A percentile compares a stretch with the other conserved stretches of the same genome.
Conservation (phyloP, 2,888 invertebrate species). For the Andrena trimmerana region DNA sequence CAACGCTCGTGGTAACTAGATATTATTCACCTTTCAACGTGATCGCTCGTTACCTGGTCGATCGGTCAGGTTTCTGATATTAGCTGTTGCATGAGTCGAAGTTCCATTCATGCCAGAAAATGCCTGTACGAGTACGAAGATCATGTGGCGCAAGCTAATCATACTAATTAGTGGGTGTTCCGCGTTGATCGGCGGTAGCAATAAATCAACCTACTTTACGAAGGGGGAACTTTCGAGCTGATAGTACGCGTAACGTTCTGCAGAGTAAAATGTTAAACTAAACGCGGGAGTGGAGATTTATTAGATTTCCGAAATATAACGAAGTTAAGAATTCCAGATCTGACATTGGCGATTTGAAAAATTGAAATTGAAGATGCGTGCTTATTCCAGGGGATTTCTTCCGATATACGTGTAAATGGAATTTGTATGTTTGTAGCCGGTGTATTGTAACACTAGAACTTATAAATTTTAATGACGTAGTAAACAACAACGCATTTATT, state of each 20-base stretch:
- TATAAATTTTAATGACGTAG: no score
- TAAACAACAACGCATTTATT: no score
- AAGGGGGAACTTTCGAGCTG: conserved; percentile 8
- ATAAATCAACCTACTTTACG: conserved; percentile 45
- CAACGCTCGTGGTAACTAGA: conserved; percentile 60
- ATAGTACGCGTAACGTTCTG: background rate
- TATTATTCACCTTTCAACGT: conserved; percentile 64
- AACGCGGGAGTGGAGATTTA: conserved; percentile 4
- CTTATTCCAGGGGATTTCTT: no score
- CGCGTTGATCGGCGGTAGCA: conserved; percentile 22
- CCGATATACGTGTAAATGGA: no score
- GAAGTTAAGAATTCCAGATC: background rate
- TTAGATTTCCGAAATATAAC: conserved; percentile 22
- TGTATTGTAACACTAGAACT: no score
- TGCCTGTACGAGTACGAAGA: conserved; percentile 24
- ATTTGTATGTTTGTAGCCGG: no score
- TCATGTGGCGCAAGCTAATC: conserved; percentile 52
- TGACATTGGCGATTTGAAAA: background rate
- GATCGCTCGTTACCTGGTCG: conserved; percentile 56
- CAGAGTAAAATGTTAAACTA: background rate
- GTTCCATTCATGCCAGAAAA: conserved; percentile 52
- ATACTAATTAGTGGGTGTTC: conserved; percentile 48
- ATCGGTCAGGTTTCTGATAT: conserved; percentile 56
- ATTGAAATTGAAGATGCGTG: background rate
- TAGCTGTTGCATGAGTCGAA: conserved; percentile 35